Evolutionary conservation across 2,797 vertebrate genomes (phyloP), one percentile per base, ranked within the genome.

Genomic region (Lophura swinhoii): DNA sequence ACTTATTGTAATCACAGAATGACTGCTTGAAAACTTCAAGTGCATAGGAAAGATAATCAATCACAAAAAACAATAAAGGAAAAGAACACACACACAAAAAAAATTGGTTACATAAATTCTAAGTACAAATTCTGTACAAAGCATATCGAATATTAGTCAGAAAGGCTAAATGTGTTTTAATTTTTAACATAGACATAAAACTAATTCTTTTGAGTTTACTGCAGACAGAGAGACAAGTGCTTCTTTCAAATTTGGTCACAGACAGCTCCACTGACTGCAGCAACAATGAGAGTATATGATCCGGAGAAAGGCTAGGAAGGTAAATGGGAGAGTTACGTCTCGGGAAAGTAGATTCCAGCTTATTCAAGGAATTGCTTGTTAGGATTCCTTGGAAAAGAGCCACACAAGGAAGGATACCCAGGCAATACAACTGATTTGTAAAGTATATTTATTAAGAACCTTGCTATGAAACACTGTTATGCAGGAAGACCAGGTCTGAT

Each of bases 21-120:
- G 35, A 37, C 48, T 49, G 3, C 41, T 58, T 22, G 20, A 31
- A 55, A 85, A 85, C 5, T 48, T 9, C 26, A 73, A 44, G 16
- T 23, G 35, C 8, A 56, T 2, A 53, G 56, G 60, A 76, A 6
- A 76, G 35, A 60, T 48, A 76, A 78, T 29, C 2, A 29, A 10
- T 3, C 3, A 60, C 1, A 28, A 35, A 51, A 60, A 51, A 12
- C 0, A 48, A 3, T 18, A 12, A 18, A 55, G 29, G 39, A 60
- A 8, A 2, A 87, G 13, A 66, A 44, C 1, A 63, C 17, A 53
- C 13, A 26, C 26, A 53, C 51, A 28, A 12, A 51, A 35, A 35
- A 12, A 31, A 3, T n/a, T 14, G 55, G 5, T 33, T 89, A 21
- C 64, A 22, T n/a, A 58, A 78, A 44, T 12, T 29, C 14, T 10